Evolutionary conservation across 2,888 invertebrate genomes (phyloP), one percentile per base, ranked within the genome.

Genomic region (Ashinkailepas kermadecensis): DNA sequence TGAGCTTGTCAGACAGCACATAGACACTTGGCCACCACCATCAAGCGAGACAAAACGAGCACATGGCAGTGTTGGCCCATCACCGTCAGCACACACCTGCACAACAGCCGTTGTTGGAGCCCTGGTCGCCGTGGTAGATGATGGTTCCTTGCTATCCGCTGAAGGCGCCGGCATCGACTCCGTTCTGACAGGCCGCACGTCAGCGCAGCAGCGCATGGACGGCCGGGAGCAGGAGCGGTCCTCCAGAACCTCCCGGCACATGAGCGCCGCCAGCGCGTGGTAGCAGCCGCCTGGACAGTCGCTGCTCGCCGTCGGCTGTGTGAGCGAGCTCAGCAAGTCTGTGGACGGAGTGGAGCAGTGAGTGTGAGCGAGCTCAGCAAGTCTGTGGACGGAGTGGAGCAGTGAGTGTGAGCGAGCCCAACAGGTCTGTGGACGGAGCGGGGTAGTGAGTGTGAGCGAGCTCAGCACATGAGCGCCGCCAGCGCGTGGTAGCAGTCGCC

Each of bases 121-220:
- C n/a, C n/a, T 9, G n/a, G 64, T n/a, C n/a, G 64, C 1, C 0
- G 62, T 4, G 18, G 62, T 18, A 15, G 62, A 21, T 65, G 25
- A 8, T 12, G 25, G 23, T 9, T 11, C n/a, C 67, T 1, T 67
- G 25, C 23, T 23, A 12, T 11, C 70, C 39, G 39, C 10, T 2
- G 39, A 39, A 6, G 70, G 70, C 70, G 39, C 39, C 39, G 15
- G 39, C 39, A 0, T 39, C 70, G 39, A 6, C 12, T 7, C 15
- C 15, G 4, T 39, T 1, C 7, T 39, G 21, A n/a, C 74, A 0
- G 62, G 78, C 18, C 74, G 65, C 82, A 92, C 92, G 86, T 94
- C 94, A 39, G 94, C 91, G 86, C 95, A 94, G 88, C 95, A 95
- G 87, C 94, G 92, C 94, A 95, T 94, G 85, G 91, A 92, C 6